phyloP scores from a whole-genome alignment of 2,888 invertebrate species.

The Prenolepis imparis region DNA sequence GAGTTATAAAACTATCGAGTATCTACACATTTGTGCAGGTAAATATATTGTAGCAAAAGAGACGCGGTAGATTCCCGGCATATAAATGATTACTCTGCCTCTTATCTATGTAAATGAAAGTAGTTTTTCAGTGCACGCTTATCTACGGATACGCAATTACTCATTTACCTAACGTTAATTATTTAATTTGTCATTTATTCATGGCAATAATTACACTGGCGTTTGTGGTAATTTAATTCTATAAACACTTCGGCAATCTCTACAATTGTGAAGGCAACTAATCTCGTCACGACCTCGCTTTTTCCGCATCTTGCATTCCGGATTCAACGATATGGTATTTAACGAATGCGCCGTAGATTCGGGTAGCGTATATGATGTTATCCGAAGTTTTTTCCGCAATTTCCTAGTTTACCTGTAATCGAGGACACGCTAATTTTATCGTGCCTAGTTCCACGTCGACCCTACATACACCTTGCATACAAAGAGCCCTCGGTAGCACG shows the following conservation, averaged over 20 bases:
- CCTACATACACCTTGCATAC: conserved; percentile 14
- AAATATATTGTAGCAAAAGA: not conserved
- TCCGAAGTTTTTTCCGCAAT: conserved; percentile 40
- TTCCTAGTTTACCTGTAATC: conserved; percentile 33
- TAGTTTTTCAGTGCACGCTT: not conserved
- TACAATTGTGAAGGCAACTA: not conserved
- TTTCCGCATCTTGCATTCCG: not conserved
- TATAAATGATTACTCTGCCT: conserved; percentile 17
- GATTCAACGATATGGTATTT: not conserved
- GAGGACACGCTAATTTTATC: conserved; percentile 53
- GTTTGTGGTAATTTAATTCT: not conserved
- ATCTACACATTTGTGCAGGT: not conserved
- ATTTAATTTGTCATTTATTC: not conserved
- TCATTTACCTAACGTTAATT: not conserved
- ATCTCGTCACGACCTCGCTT: not conserved
- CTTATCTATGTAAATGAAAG: conserved; percentile 30
- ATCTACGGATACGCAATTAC: not conserved
- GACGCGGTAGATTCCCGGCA: not conserved
- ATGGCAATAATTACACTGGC: not conserved
- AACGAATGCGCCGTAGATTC: conserved; percentile 21
- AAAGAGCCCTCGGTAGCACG: conserved; percentile 38
- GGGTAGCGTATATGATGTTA: not conserved
- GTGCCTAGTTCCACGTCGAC: conserved; percentile 24
- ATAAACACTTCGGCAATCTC: not conserved
- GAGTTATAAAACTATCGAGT: not conserved